Evolutionary conservation across 2,113 vertebrate species (phyloP), one percentile per base, ranked within the genome.

Genomic region (Fregata magnificens): DNA sequence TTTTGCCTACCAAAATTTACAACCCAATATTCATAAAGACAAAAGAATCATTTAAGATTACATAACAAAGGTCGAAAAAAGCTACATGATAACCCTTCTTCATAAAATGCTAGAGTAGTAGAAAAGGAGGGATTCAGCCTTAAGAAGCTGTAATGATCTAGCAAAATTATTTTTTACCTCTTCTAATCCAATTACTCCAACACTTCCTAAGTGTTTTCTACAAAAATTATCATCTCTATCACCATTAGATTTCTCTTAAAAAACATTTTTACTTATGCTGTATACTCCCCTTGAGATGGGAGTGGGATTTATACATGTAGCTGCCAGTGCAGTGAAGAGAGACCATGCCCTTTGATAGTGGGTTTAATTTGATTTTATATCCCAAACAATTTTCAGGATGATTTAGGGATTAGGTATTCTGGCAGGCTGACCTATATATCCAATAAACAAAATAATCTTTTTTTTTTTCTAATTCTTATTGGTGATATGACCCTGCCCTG

Each of bases 281-380:
- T 20, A 2, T 13, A 52, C 25, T 78, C 38, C 42, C 8, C 32
- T 45, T 55, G 49, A 26, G 56, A 47, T 4, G 7, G 36, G 40
- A 88, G 47, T 69, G 10, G 32, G 11, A 76, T 58, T 91, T 76
- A 69, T 34, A 44, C 16, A 36, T 4, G 11, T 11, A 72, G 21
- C 13, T 86, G 26, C 42, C 34, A 26, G 10, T 29, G 34, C 42
- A 86, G 10, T 26, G 47, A 76, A 55, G 73, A 47, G 13, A 84
- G n/a, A 74, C 20, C 34, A 29, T 16, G 40, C 18, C 47, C 36
- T 77, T 86, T 69, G 29, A 45, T 2, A 50, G 5, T 8, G 21
- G 16, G 12, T 63, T 95, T 91, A 85, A 91, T 91, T 94, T 91
- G 36, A 96, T 91, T 88, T 91, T 65, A 96, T 53, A 90, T 67